Evolutionary conservation across 2,113 vertebrate genomes (phyloP).

Genomic region (Motacilla alba): DNA sequence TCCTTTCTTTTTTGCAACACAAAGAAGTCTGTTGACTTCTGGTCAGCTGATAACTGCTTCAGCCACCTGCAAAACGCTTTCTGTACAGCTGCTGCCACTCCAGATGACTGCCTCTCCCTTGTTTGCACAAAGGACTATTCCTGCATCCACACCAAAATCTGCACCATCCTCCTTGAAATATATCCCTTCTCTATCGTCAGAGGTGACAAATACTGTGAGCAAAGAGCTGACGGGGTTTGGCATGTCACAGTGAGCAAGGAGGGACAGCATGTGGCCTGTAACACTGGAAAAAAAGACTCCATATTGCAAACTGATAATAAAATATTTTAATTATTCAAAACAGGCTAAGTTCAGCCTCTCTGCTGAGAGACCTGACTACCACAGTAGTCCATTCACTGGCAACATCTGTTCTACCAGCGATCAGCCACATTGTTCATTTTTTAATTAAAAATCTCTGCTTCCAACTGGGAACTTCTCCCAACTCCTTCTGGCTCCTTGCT

Average conservation of each 20-base stretch:
- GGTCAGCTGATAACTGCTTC: background rate
- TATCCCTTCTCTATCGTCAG: background rate
- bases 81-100: background rate
- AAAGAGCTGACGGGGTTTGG: background rate
- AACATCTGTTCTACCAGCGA: background rate
- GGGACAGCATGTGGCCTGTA: background rate
- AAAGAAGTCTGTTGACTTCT: background rate
- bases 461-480: background rate
- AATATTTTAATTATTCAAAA: background rate
- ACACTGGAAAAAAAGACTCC: background rate
- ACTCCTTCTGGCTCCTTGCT: background rate
- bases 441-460: background rate
- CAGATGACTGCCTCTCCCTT: background rate
- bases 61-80: background rate
- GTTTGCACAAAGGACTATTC: background rate
- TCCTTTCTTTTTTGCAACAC: conserved; percentile 10
- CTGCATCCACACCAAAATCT: background rate
- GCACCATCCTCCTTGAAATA: accelerated
- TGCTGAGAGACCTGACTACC: background rate
- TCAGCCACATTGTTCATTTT: background rate
- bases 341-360: background rate
- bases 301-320: background rate
- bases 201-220: background rate
- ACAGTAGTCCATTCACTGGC: background rate
- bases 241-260: background rate